Percentiles rank a stretch among this genome's conserved stretches.
phyloP scores from a whole-genome alignment of 2,113 vertebrate species.

The Pelusios castaneus region DNA sequence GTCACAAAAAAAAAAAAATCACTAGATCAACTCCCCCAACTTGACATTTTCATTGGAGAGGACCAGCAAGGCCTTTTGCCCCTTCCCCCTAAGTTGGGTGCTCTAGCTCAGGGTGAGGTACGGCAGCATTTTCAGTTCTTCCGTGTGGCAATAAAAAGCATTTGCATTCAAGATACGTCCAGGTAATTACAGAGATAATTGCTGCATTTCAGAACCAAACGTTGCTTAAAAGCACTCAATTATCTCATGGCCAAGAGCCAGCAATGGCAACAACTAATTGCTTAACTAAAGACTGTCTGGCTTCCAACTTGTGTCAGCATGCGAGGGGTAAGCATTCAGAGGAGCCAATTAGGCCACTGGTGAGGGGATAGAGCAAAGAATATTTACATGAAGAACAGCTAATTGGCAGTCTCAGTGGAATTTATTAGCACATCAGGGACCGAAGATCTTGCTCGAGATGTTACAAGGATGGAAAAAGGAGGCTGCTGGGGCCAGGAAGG shows the following conservation, averaged over 20 bases:
- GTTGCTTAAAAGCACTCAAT: constrained; percentile 53
- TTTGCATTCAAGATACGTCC: constrained; percentile 51
- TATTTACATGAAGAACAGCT: neutral
- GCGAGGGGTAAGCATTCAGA: neutral
- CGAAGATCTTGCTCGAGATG: neutral
- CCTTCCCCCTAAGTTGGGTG: neutral
- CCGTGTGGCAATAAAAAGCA: neutral
- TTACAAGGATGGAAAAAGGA: neutral
- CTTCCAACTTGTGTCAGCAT: constrained; percentile 47
- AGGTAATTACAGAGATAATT: constrained; percentile 62
- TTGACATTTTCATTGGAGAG: neutral
- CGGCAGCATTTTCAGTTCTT: neutral
- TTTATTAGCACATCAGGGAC: neutral
- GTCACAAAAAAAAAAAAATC: neutral
- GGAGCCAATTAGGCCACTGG: neutral
- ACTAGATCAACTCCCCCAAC: neutral
- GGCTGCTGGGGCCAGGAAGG: neutral
- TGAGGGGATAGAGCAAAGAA: neutral
- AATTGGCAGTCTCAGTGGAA: neutral
- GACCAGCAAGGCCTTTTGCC: neutral
- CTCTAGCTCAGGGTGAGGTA: neutral
- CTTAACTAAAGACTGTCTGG: constrained; percentile 66
- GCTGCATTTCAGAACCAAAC: constrained; percentile 63
- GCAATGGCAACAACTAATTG: constrained; percentile 67
- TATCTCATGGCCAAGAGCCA: constrained; percentile 59